A percentile compares a stretch with the other conserved stretches of the same genome.
Conservation (phyloP, 2,888 invertebrate genomes). For the Hecatera dysodea region DNA sequence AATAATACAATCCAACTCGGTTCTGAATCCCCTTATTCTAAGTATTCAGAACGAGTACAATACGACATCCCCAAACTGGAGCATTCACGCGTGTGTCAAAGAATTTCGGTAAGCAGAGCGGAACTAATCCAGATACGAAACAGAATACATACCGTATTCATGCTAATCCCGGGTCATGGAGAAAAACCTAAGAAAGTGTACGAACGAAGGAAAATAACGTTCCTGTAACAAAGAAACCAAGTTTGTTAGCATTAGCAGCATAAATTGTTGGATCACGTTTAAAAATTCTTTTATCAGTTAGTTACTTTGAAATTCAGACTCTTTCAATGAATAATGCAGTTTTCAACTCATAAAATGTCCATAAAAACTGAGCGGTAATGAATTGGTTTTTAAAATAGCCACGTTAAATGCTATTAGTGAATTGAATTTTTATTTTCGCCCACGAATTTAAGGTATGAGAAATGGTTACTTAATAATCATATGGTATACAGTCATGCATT, state of each 20-base stretch:
- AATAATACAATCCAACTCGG: not conserved
- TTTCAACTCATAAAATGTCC: constrained; percentile 34
- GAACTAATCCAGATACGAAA: constrained; percentile 43
- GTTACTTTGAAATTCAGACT: constrained; percentile 25
- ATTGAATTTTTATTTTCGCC: constrained; percentile 15
- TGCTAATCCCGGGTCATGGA: constrained; percentile 49
- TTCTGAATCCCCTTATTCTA: not conserved
- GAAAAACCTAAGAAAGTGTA: constrained; percentile 42
- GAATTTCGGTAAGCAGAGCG: constrained; percentile 42
- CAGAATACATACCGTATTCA: constrained; percentile 37
- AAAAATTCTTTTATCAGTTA: constrained; percentile 43
- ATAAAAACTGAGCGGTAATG: constrained; percentile 36
- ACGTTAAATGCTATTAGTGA: constrained; percentile 25
- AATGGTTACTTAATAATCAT: not conserved
- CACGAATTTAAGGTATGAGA: constrained; percentile 3
- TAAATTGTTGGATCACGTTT: constrained; percentile 44
- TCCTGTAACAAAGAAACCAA: constrained; percentile 42
- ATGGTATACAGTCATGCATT: not conserved
- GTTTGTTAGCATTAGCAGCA: constrained; percentile 49
- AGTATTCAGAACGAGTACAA: not conserved
- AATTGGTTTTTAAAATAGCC: constrained; percentile 41
- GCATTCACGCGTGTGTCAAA: constrained; percentile 34
- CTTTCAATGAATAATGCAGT: constrained; percentile 59
- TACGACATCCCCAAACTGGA: constrained; percentile 10
- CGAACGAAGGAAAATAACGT: constrained; percentile 38